A percentile compares a stretch with the other conserved stretches of the same genome.
phyloP scores from a whole-genome alignment of 1,140 invertebrate genomes.

The Anoplolepis gracilipes region DNA sequence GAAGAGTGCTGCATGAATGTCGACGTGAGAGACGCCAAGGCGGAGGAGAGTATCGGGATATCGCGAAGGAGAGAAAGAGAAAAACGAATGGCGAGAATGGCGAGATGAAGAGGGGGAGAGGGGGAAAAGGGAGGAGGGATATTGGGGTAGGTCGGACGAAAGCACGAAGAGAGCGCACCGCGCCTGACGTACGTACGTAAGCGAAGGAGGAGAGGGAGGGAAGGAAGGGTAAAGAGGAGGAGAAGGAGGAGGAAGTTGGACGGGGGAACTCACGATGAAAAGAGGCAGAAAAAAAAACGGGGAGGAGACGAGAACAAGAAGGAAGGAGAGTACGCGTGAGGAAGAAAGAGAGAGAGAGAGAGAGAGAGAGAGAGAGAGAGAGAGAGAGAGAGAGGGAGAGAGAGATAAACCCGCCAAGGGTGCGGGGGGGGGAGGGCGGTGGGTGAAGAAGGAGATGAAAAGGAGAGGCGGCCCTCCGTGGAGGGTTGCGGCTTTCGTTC shows the following conservation, averaged over 20 bases:
- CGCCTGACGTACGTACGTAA: slow-evolving; percentile 55
- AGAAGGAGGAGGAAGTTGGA: slow-evolving; percentile 40
- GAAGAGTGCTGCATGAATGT: slow-evolving; percentile 7
- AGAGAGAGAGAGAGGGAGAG: slow-evolving; percentile 10
- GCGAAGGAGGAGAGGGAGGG: not conserved
- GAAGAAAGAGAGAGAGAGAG: not conserved
- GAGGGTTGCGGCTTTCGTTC: slow-evolving; percentile 67
- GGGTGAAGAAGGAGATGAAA: slow-evolving; percentile 24
- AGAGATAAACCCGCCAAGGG: slow-evolving; percentile 7
- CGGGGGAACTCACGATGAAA: not conserved
- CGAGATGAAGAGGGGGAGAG: slow-evolving; percentile 7
- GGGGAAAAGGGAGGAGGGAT: slow-evolving; percentile 12
- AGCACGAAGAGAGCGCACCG: slow-evolving; percentile 72
- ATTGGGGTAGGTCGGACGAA: slow-evolving; percentile 81
- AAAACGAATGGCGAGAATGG: slow-evolving; percentile 1
- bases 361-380: slow-evolving; percentile 52
- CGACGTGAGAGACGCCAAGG: slow-evolving; percentile 11
- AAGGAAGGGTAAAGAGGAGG: slow-evolving; percentile 48
- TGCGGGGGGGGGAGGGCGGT: not conserved
- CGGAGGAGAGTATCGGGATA: slow-evolving; percentile 32
- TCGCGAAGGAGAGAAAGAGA: slow-evolving; percentile 37
- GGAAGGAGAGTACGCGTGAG: slow-evolving; percentile 27
- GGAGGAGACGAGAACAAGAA: slow-evolving; percentile 44
- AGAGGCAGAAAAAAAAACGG: slow-evolving; percentile 60
- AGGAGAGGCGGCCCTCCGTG: slow-evolving; percentile 15